Conservation (phyloP, 1,140 invertebrate genomes). For the Ooceraea biroi region DNA sequence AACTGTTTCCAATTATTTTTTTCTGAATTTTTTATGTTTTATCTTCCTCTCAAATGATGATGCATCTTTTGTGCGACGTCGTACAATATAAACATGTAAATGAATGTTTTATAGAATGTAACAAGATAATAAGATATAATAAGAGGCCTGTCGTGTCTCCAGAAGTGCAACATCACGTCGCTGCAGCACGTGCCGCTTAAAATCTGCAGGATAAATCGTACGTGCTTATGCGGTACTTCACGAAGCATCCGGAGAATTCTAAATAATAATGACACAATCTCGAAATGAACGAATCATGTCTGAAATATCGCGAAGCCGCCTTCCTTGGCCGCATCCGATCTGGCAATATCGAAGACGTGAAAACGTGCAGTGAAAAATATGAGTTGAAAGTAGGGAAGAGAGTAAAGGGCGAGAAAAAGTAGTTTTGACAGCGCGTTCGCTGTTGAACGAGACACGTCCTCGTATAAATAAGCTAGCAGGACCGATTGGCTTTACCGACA, state of each 20-base stretch:
- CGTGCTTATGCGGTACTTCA: slow-evolving; percentile 33
- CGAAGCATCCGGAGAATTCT: slow-evolving; percentile 29
- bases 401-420: no score
- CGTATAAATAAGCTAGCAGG: slow-evolving; percentile 44
- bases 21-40: no score
- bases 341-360: background rate
- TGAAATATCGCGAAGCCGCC: slow-evolving; percentile 20
- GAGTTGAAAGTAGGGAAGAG: background rate
- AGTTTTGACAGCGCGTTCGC: background rate
- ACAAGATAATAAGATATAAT: no score
- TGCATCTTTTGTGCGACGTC: no score
- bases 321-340: slow-evolving; percentile 4
- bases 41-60: no score
- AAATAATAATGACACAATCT: slow-evolving; percentile 30
- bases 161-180: background rate
- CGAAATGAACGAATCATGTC: slow-evolving; percentile 1
- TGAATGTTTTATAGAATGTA: no score
- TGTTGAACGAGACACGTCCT: slow-evolving; percentile 10
- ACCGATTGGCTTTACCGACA: slow-evolving; percentile 5
- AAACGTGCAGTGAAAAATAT: background rate
- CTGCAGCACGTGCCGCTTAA: background rate
- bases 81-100: no score
- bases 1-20: no score
- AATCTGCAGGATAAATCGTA: slow-evolving; percentile 37
- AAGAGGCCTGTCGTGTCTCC: background rate